A percentile compares a stretch with the other conserved stretches of the same genome.
phyloP scores from a whole-genome alignment of 2,888 invertebrate species.

The Ditula angustiorana region DNA sequence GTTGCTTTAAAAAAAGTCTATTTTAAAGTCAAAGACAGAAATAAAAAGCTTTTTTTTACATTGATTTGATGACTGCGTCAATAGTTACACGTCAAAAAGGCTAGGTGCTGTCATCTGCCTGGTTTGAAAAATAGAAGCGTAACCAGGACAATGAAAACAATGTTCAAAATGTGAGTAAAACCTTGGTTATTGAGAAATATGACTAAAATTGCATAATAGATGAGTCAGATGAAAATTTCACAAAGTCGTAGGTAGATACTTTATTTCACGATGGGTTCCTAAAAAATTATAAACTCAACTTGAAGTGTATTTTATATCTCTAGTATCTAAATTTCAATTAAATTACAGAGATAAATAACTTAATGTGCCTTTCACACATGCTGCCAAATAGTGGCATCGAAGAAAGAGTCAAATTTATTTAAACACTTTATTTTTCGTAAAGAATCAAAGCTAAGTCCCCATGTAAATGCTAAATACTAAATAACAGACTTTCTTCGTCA shows the following conservation, averaged over 20 bases:
- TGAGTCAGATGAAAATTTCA: constrained; percentile 14
- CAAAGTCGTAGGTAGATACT: constrained; percentile 1
- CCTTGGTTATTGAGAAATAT: constrained; percentile 13
- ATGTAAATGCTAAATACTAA: neutral
- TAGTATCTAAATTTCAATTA: no score
- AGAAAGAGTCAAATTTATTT: neutral
- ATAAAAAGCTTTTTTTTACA: no score
- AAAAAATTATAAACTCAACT: no score
- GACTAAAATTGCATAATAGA: constrained; percentile 4
- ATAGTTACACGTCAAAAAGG: neutral
- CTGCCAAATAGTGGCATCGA: no score
- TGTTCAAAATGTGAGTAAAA: constrained; percentile 16
- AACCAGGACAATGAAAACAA: neutral
- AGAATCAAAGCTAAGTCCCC: neutral
- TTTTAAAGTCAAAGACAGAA: no score
- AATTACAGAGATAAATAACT: no score
- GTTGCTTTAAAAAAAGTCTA: neutral
- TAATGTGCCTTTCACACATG: no score
- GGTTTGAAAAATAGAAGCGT: neutral
- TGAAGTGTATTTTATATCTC: no score
- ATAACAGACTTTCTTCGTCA: neutral
- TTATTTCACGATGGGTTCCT: no score
- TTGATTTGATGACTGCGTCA: no score
- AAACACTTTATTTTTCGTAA: neutral
- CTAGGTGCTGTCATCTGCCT: neutral